These are phyloP conservation scores for Calypte anna DNA, from an alignment of 2,113 vertebrate species.

Conservation along the genomic window DNA sequence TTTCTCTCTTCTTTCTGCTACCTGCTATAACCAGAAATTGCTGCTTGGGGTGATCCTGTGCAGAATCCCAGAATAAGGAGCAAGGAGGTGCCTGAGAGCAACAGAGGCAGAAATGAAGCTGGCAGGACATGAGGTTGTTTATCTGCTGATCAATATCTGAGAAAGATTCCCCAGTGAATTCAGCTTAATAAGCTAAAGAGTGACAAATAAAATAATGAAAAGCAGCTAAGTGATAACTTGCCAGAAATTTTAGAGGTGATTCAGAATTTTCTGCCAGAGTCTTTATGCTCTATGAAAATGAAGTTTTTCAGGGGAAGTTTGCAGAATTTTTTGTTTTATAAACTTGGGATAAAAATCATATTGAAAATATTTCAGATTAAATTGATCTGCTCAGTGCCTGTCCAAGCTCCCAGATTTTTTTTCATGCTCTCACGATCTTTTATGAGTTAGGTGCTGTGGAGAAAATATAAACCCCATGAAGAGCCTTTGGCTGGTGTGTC, in stretches of 20 bases:
- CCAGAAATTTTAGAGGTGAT: background rate
- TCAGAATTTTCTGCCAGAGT: background rate
- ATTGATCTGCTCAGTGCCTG: background rate
- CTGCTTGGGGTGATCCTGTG: background rate
- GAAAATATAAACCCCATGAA: background rate
- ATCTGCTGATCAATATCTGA: background rate
- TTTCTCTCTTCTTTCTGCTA: background rate
- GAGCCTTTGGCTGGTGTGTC: background rate
- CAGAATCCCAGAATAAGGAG: background rate
- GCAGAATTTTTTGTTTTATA: background rate
- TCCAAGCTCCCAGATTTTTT: background rate
- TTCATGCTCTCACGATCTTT: background rate
- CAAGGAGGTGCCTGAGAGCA: background rate
- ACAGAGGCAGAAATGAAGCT: background rate
- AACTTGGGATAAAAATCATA: background rate
- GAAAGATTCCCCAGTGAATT: background rate
- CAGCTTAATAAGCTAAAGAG: background rate
- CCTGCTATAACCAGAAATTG: rapidly evolving
- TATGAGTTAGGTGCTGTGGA: background rate
- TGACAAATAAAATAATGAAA: background rate
- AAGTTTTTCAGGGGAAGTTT: background rate
- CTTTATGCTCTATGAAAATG: background rate
- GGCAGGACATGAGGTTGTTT: background rate
- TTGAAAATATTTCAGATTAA: background rate
- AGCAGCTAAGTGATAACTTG: background rate